Evolutionary conservation across 2,797 vertebrate genomes (phyloP).

Genomic region (Tragopan temminckii): DNA sequence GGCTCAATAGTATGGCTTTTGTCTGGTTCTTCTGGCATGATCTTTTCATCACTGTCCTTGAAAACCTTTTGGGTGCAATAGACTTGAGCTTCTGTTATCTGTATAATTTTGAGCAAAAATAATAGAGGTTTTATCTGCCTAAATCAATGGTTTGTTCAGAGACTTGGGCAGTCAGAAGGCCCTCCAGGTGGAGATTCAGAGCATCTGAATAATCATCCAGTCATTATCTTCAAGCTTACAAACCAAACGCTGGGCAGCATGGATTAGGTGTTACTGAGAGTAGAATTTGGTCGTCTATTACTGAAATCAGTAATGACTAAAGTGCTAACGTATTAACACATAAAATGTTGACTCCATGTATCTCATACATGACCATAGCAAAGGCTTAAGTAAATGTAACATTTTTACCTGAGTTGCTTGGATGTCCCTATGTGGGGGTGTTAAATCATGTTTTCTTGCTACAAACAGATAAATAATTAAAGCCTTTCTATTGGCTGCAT

Average conservation of each 20-base stretch:
- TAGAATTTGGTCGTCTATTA: neutral
- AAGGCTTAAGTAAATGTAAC: conserved; percentile 45
- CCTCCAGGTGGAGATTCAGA: neutral
- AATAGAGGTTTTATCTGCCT: neutral
- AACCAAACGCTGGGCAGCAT: neutral
- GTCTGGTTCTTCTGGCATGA: neutral
- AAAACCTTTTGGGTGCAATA: neutral
- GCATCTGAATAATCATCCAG: neutral
- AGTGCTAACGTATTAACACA: conserved; percentile 2
- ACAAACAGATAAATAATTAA: conserved; percentile 28
- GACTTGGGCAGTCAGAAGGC: neutral
- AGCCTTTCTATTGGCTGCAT: neutral
- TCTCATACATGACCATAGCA: conserved; percentile 29
- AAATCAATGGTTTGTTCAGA: neutral
- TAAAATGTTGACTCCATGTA: neutral
- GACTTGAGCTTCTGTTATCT: neutral
- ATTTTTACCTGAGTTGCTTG: conserved; percentile 62
- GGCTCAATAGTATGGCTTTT: neutral
- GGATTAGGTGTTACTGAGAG: neutral
- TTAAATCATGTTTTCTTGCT: conserved; percentile 20
- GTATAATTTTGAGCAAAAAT: neutral
- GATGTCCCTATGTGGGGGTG: neutral
- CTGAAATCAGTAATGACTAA: neutral
- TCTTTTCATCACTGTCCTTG: neutral
- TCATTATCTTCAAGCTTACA: neutral